A percentile compares a stretch with the other conserved stretches of the same genome.
phyloP scores from a whole-genome alignment of 2,797 vertebrate genomes.

The Heteromormyrus szaboi region DNA sequence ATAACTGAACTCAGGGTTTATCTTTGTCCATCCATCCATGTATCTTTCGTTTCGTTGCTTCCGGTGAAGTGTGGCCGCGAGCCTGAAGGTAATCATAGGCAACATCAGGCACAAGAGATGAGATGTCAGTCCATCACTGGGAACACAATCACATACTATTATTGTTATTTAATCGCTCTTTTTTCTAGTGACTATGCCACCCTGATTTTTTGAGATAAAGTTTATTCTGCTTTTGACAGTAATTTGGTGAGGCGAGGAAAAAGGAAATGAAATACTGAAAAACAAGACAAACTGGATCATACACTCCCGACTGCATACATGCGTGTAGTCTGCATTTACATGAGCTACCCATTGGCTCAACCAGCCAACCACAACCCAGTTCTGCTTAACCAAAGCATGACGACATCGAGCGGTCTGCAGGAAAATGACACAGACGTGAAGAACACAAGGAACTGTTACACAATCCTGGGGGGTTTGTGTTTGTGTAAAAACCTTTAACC shows the following conservation, averaged over 20 bases:
- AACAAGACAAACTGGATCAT: neutral
- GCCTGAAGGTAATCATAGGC: neutral
- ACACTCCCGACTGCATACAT: conserved; percentile 2
- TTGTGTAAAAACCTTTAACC: neutral
- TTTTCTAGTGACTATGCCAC: neutral
- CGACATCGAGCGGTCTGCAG: neutral
- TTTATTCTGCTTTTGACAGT: neutral
- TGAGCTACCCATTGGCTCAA: neutral
- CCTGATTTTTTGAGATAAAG: neutral
- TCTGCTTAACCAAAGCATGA: neutral
- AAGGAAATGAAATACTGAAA: neutral
- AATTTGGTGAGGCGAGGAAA: neutral
- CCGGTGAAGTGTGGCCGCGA: neutral
- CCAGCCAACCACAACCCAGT: neutral
- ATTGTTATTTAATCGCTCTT: neutral
- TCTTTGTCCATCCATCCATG: neutral
- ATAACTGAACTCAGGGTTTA: neutral
- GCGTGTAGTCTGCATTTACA: neutral
- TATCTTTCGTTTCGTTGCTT: neutral
- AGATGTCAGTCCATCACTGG: too few relatives aligned
- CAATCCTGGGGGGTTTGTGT: neutral
- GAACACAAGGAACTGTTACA: neutral
- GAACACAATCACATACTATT: neutral
- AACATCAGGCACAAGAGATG: neutral
- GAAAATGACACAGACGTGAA: neutral